Evolutionary conservation across 2,888 invertebrate species (phyloP).

Genomic region (Apodemia hepburni): DNA sequence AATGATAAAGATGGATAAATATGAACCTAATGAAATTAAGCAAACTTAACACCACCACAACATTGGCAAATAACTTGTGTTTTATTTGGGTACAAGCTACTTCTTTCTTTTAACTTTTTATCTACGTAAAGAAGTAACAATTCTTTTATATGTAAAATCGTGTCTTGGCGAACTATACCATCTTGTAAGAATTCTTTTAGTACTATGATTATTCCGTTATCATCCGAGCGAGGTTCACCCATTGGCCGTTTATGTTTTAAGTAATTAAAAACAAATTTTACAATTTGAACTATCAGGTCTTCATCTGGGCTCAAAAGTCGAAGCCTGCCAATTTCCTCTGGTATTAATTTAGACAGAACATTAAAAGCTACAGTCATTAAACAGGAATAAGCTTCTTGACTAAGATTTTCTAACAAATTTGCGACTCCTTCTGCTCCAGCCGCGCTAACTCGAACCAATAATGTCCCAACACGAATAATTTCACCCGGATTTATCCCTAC

Average conservation of each 20-base stretch:
- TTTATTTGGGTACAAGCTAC: slow-evolving; percentile 47
- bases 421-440: slow-evolving; percentile 61
- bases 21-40: slow-evolving; percentile 19
- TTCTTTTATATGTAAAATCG: slow-evolving; percentile 54
- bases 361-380: slow-evolving; percentile 64
- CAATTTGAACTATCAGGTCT: slow-evolving; percentile 63
- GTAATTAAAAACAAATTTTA: slow-evolving; percentile 65
- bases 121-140: slow-evolving; percentile 50
- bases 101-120: slow-evolving; percentile 45
- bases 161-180: slow-evolving; percentile 56
- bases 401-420: slow-evolving; percentile 52
- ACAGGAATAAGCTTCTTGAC: slow-evolving; percentile 58
- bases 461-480: slow-evolving; percentile 55
- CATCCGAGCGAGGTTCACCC: slow-evolving; percentile 51
- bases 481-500: slow-evolving; percentile 65
- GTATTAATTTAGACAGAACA: slow-evolving; percentile 52
- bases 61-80: slow-evolving; percentile 48
- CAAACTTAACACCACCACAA: slow-evolving; percentile 55
- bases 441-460: slow-evolving; percentile 55
- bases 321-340: slow-evolving; percentile 56
- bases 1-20: too few relatives aligned
- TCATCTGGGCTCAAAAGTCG: slow-evolving; percentile 60
- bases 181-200: slow-evolving; percentile 69
- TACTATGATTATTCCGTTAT: slow-evolving; percentile 57
- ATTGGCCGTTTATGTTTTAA: slow-evolving; percentile 60